These are phyloP conservation scores for Drosophila pseudotakahashii DNA, from an alignment of 2,888 invertebrate genomes.

Conservation along the genomic window DNA sequence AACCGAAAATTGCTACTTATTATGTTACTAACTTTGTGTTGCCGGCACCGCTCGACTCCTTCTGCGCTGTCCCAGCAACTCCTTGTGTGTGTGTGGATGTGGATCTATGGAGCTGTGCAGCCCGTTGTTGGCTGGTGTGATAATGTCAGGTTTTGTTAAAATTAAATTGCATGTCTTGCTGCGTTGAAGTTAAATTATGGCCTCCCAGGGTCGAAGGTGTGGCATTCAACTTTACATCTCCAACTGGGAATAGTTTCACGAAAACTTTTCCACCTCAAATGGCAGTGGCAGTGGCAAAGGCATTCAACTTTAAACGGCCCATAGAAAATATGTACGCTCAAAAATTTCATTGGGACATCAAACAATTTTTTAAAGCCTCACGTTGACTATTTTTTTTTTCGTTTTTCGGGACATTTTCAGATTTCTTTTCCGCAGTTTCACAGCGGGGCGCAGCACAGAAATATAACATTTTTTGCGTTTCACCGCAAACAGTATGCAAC, in stretches of 20 bases:
- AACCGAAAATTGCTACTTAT: conserved; percentile 80
- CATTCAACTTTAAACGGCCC: conserved; percentile 36
- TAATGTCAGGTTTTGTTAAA: conserved; percentile 80
- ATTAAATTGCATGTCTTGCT: conserved; percentile 80
- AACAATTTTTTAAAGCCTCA: conserved; percentile 23
- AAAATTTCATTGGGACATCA: conserved; percentile 18
- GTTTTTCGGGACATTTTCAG: conserved; percentile 11
- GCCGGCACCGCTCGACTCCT: conserved; percentile 44
- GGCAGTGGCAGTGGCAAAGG: conserved; percentile 6
- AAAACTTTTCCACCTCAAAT: conserved; percentile 18
- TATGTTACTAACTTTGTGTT: conserved; percentile 79
- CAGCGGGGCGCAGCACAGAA: conserved; percentile 59
- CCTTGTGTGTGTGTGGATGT: conserved; percentile 11
- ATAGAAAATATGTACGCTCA: conserved; percentile 2
- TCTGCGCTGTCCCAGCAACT: background rate
- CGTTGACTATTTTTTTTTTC: conserved; percentile 14
- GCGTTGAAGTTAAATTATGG: conserved; percentile 76
- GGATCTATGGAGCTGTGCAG: conserved; percentile 16
- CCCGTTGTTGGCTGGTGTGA: conserved; percentile 71
- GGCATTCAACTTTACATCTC: conserved; percentile 47
- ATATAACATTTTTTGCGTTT: conserved; percentile 60
- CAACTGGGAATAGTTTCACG: conserved; percentile 37
- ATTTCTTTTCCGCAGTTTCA: conserved; percentile 31
- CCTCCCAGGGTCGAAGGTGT: conserved; percentile 55
- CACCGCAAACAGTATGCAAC: conserved; percentile 66